Evolutionary conservation across 2,797 vertebrate genomes (phyloP).

Genomic region (Selene dorsalis): DNA sequence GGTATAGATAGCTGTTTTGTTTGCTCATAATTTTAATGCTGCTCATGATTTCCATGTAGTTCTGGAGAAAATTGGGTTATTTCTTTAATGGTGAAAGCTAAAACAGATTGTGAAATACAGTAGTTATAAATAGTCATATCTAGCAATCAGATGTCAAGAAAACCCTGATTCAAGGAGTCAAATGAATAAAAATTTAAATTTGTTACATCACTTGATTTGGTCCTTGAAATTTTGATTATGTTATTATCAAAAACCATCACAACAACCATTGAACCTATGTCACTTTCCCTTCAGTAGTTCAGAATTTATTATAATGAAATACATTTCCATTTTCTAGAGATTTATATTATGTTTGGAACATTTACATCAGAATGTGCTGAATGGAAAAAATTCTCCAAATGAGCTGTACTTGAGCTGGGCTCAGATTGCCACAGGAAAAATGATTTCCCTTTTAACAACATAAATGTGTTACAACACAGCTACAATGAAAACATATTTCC

Average conservation of each 20-base stretch:
- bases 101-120: conserved; percentile 41
- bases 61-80: conserved; percentile 60
- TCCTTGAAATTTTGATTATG: conserved; percentile 42
- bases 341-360: conserved; percentile 51
- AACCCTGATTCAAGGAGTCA: conserved; percentile 30
- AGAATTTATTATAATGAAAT: conserved; percentile 39
- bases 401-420: conserved; percentile 50
- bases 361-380: conserved; percentile 59
- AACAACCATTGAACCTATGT: conserved; percentile 31
- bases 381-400: conserved; percentile 62
- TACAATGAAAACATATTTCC: conserved; percentile 66
- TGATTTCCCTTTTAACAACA: conserved; percentile 57
- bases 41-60: conserved; percentile 56
- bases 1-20: conserved; percentile 69
- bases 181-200: conserved; percentile 46
- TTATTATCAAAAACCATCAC: conserved; percentile 49
- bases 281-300: conserved; percentile 51
- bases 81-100: conserved; percentile 36
- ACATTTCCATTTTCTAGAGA: conserved; percentile 46
- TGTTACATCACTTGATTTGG: conserved; percentile 47
- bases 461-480: conserved; percentile 51
- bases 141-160: conserved; percentile 41
- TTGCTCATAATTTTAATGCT: conserved; percentile 58
- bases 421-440: conserved; percentile 58
- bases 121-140: conserved; percentile 27